These are phyloP conservation scores for Galbula dea DNA, from an alignment of 2,113 vertebrate genomes.

Conservation along the genomic window DNA sequence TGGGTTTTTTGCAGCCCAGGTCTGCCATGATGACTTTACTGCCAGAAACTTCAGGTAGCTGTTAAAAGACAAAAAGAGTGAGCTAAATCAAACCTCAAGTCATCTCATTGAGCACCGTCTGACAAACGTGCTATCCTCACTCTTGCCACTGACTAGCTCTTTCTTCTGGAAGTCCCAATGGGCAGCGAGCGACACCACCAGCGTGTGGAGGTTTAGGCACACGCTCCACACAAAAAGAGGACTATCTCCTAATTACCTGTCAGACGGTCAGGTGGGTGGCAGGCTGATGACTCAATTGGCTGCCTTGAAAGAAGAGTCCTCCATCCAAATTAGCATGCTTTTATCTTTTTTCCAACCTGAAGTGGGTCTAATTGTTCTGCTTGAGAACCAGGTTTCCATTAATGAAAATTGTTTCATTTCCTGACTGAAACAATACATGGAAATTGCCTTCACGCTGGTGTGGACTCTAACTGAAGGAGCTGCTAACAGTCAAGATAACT, in stretches of 20 bases:
- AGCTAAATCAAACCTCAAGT: not conserved
- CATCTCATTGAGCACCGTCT: not conserved
- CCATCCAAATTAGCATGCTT: conserved; percentile 83
- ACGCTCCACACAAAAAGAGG: conserved; percentile 55
- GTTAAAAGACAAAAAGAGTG: conserved; percentile 38
- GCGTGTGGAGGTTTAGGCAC: conserved; percentile 68
- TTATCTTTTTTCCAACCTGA: conserved; percentile 81
- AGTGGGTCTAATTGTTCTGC: conserved; percentile 80
- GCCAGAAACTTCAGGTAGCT: conserved; percentile 57
- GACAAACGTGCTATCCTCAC: not conserved
- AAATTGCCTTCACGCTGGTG: conserved; percentile 68
- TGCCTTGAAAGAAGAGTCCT: conserved; percentile 78
- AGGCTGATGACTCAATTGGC: conserved; percentile 77
- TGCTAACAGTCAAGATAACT: conserved; percentile 39
- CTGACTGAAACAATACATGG: conserved; percentile 73
- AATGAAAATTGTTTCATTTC: conserved; percentile 82
- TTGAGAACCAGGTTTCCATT: conserved; percentile 80
- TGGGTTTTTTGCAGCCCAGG: conserved; percentile 49
- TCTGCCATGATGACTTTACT: conserved; percentile 59
- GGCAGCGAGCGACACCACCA: conserved; percentile 73
- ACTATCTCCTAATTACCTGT: conserved; percentile 79
- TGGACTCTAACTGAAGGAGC: conserved; percentile 43
- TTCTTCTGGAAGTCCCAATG: conserved; percentile 69
- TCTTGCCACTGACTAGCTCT: conserved; percentile 50
- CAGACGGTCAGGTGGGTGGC: conserved; percentile 75